Evolutionary conservation across 1,140 invertebrate genomes (phyloP).

Genomic region (Gonatopus flavifemur): DNA sequence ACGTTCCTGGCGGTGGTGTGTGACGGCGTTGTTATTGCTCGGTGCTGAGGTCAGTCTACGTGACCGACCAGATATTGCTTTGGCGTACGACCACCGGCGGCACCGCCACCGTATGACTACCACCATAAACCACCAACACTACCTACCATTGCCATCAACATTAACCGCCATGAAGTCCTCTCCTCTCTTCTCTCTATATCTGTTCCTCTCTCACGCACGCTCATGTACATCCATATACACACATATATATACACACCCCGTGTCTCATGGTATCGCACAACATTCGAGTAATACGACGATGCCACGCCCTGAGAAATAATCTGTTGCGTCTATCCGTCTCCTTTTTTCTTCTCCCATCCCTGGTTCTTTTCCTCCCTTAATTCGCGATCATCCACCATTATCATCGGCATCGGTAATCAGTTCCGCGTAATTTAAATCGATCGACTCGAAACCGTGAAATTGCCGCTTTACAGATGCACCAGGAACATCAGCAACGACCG

Average conservation of each 20-base stretch:
- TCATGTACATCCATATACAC: too few relatives aligned
- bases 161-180: constrained; percentile 39
- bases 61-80: constrained; percentile 55
- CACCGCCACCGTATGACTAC: constrained; percentile 37
- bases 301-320: too few relatives aligned
- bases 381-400: too few relatives aligned
- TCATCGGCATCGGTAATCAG: too few relatives aligned
- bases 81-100: constrained; percentile 34
- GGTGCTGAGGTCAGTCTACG: constrained; percentile 55
- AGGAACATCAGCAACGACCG: too few relatives aligned
- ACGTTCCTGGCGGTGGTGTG: constrained; percentile 41
- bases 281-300: too few relatives aligned
- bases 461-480: too few relatives aligned
- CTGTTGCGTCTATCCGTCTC: constrained; percentile 14
- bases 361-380: not conserved
- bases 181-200: constrained; percentile 16
- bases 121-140: constrained; percentile 35
- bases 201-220: constrained; percentile 4
- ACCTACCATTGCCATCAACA: constrained; percentile 23
- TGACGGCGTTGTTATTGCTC: constrained; percentile 49
- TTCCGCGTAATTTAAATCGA: too few relatives aligned
- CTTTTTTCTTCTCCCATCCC: not conserved
- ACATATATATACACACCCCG: too few relatives aligned
- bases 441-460: too few relatives aligned
- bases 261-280: too few relatives aligned